Evolutionary conservation across 2,113 vertebrate species (phyloP), one percentile per base, ranked within the genome.

Genomic region (Callipepla californica): DNA sequence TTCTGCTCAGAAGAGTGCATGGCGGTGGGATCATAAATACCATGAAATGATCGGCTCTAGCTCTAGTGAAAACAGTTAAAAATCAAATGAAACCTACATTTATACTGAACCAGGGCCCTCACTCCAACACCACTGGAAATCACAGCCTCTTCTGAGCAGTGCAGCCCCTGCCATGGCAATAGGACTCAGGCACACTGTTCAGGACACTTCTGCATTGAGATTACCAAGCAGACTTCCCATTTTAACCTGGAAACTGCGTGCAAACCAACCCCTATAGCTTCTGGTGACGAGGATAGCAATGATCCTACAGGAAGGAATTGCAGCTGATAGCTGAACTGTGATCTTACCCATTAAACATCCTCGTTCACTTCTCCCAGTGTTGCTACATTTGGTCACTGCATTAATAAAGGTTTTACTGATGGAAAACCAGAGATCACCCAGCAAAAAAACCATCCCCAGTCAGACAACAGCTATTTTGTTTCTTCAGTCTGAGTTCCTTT

Each of bases 361-460:
- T 84, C 79, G 63, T 84, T 93, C 81, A 68, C 40, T 84, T 93
- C 90, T 84, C 69, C 69, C 51, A 53, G 38, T 78, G 47, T 36
- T 25, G 45, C 65, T 82, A 88, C 1, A 1, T 59, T 85, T 81
- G 73, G 21, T 84, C 55, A 62, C 47, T 90, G 42, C 72, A 40
- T 38, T 86, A 84, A 51, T 51, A 90, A 61, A 22, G 73, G 26
- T 18, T 95, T 96, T 79, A 89, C 87, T 84, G 66, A 84, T 84
- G 73, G 77, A 82, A 92, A 45, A 90, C 40, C 88, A 92, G 73
- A 95, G 51, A 68, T 42, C 42, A 40, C 57, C 74, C 90, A 95
- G 62, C 11, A 65, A 72, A 92, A 85, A 80, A 22, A 11, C 0
- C 20, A 25, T 34, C 84, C 68, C 80, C 72, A 65, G 75, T 65